phyloP scores from a whole-genome alignment of 2,113 vertebrate species.

The Scytalopus superciliaris region DNA sequence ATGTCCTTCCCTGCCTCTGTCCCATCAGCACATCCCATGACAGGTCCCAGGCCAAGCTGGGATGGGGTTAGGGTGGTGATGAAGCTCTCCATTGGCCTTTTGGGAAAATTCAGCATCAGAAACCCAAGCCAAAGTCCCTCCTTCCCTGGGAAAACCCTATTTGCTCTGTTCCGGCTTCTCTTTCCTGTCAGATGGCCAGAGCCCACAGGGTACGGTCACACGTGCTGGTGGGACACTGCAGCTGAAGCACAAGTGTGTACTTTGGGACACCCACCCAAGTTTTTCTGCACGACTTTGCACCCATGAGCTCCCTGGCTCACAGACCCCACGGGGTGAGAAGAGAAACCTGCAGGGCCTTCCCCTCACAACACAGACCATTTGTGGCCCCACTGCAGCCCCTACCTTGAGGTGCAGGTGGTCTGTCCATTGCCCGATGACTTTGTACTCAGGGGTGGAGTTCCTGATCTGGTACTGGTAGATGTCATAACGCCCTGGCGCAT shows the following conservation, averaged over 20 bases:
- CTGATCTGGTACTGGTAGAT: slow-evolving; percentile 95
- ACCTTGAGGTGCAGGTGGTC: slow-evolving; percentile 90
- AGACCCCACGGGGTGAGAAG: accelerated
- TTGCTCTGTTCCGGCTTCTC: background rate
- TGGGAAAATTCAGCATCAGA: background rate
- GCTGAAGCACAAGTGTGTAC: background rate
- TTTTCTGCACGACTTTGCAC: background rate
- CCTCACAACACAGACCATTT: background rate
- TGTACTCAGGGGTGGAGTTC: slow-evolving; percentile 86
- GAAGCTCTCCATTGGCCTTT: background rate
- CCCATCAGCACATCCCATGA: background rate
- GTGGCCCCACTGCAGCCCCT: background rate
- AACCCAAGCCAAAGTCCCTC: background rate
- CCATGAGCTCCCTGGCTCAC: background rate
- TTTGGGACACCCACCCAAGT: background rate
- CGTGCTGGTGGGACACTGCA: accelerated
- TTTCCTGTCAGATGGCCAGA: background rate
- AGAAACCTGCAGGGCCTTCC: background rate
- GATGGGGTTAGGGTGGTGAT: accelerated
- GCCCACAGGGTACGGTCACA: accelerated
- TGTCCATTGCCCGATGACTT: slow-evolving; percentile 90
- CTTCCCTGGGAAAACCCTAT: background rate
- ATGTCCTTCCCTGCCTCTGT: background rate
- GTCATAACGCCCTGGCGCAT: slow-evolving; percentile 91
- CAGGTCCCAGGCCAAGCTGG: background rate